Percentiles rank a stretch among this genome's conserved stretches.
These are phyloP conservation scores for Rhea pennata DNA, from an alignment of 2,113 vertebrate species.

Conservation along the genomic window DNA sequence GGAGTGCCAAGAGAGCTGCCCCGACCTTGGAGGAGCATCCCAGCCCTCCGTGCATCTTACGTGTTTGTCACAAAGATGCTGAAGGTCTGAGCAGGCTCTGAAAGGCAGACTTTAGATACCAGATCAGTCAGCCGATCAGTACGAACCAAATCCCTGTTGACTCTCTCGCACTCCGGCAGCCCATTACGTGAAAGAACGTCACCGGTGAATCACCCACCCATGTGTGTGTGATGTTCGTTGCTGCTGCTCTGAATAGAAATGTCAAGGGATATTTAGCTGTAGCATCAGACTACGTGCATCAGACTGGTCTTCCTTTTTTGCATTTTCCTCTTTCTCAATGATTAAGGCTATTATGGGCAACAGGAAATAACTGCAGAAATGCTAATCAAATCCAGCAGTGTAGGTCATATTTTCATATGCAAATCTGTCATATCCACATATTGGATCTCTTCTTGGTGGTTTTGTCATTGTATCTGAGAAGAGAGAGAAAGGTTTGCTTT, in stretches of 20 bases:
- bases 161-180: neutral
- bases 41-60: rapidly evolving
- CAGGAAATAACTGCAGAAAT: neutral
- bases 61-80: neutral
- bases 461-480: neutral
- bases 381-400: neutral
- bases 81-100: neutral
- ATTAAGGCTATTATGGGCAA: neutral
- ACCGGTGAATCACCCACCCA: conserved; percentile 17
- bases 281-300: neutral
- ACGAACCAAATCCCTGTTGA: neutral
- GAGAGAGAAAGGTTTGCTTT: conserved; percentile 28
- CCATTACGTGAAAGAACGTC: conserved; percentile 2
- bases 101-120: neutral
- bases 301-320: neutral
- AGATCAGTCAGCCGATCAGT: neutral
- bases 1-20: neutral
- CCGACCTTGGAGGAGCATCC: neutral
- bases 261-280: neutral
- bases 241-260: conserved; percentile 37
- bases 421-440: neutral
- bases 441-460: neutral
- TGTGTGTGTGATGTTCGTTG: neutral
- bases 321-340: neutral
- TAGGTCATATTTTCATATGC: neutral